Evolutionary conservation across 2,113 vertebrate species (phyloP).

Genomic region (Xiphorhynchus elegans): DNA sequence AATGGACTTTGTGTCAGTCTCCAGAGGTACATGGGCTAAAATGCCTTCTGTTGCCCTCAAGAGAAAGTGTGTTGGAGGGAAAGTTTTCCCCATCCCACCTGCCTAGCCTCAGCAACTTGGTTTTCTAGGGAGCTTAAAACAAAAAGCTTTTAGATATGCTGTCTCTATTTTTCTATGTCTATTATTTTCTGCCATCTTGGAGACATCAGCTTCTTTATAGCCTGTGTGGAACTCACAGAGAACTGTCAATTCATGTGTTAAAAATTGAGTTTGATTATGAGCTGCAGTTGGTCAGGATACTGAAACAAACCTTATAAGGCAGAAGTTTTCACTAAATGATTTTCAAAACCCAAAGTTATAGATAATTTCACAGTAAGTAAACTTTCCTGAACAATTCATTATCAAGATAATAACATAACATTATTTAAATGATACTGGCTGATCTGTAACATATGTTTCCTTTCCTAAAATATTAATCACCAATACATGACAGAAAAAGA

Average conservation of each 20-base stretch:
- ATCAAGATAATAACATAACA: not conserved
- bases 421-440: not conserved
- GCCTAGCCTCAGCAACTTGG: not conserved
- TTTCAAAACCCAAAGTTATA: not conserved
- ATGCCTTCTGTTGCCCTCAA: not conserved
- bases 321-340: not conserved
- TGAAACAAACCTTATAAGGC: not conserved
- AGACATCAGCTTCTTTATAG: not conserved
- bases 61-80: not conserved
- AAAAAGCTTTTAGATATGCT: not conserved
- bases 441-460: not conserved
- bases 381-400: not conserved
- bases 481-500: not conserved
- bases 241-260: not conserved
- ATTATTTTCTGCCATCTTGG: not conserved
- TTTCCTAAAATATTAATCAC: not conserved
- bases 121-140: not conserved
- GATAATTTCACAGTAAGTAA: not conserved
- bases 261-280: not conserved
- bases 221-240: rapidly evolving
- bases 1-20: not conserved
- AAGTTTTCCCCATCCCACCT: not conserved
- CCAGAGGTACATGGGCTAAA: not conserved
- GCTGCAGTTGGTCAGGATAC: not conserved
- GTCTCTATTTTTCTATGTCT: not conserved